Evolutionary conservation across 2,888 invertebrate species (phyloP).

Genomic region (Synergus gifuensis): DNA sequence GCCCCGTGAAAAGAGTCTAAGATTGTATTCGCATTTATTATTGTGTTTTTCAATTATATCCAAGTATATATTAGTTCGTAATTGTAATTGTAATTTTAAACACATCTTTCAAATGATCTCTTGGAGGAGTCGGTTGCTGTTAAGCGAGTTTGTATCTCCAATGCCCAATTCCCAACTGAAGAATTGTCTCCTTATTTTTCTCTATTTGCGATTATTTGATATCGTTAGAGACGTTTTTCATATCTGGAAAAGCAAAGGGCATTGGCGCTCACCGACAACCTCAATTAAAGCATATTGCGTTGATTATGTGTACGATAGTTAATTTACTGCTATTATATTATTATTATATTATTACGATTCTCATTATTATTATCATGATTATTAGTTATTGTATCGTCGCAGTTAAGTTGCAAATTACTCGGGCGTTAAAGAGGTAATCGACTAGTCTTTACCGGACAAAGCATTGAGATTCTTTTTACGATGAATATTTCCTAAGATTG

Average conservation of each 20-base stretch:
- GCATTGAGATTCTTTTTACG: slow-evolving; percentile 71
- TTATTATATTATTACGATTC: slow-evolving; percentile 57
- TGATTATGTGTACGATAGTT: slow-evolving; percentile 65
- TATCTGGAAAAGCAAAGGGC: slow-evolving; percentile 60
- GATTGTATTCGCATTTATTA: slow-evolving; percentile 53
- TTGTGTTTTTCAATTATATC: slow-evolving; percentile 56
- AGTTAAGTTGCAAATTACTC: slow-evolving; percentile 64
- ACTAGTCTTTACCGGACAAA: slow-evolving; percentile 76
- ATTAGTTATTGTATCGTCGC: slow-evolving; percentile 59
- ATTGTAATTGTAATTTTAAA: slow-evolving; percentile 63
- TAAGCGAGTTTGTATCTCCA: slow-evolving; percentile 61
- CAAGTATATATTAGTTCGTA: slow-evolving; percentile 63
- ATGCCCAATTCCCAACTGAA: slow-evolving; percentile 54
- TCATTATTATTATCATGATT: slow-evolving; percentile 56
- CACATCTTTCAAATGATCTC: slow-evolving; percentile 76
- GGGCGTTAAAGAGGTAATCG: slow-evolving; percentile 70
- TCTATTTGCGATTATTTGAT: slow-evolving; percentile 41
- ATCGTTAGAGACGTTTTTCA: slow-evolving; percentile 8
- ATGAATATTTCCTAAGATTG: slow-evolving; percentile 64
- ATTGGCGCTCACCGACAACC: slow-evolving; percentile 66
- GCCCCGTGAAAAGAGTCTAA: slow-evolving; percentile 51
- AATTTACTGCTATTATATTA: slow-evolving; percentile 58
- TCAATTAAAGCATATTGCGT: slow-evolving; percentile 68
- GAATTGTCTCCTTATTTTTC: slow-evolving; percentile 43
- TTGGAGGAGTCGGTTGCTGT: slow-evolving; percentile 67